A percentile compares a stretch with the other conserved stretches of the same genome.
Conservation (phyloP, 2,113 vertebrate genomes). For the Ovis canadensis region DNA sequence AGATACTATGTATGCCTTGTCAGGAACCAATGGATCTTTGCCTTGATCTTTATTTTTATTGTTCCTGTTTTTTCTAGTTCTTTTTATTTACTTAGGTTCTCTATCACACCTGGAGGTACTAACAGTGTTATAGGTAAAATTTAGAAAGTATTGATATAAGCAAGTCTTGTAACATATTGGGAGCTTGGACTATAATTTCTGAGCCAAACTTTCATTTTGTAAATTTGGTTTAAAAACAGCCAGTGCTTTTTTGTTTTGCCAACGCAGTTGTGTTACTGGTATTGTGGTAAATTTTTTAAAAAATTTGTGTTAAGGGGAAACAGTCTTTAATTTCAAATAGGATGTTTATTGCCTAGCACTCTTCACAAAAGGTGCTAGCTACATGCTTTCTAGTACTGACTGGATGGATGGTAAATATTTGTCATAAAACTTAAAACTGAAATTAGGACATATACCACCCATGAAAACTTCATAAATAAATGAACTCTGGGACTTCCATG, state of each 20-base stretch:
- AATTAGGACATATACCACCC: background rate
- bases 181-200: background rate
- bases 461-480: background rate
- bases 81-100: background rate
- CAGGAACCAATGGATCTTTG: background rate
- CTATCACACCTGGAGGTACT: background rate
- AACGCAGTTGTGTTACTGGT: background rate
- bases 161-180: background rate
- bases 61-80: background rate
- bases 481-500: background rate
- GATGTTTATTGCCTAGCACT: background rate
- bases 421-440: background rate
- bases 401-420: background rate
- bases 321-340: background rate
- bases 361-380: background rate
- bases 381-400: background rate
- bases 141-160: background rate
- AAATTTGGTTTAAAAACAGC: background rate
- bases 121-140: background rate
- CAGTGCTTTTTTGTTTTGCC: background rate
- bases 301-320: background rate
- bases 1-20: background rate
- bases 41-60: background rate
- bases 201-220: slow-evolving; percentile 10
- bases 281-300: background rate